A percentile compares a stretch with the other conserved stretches of the same genome.
These are phyloP conservation scores for Neodontobutis hainanensis DNA, from an alignment of 2,113 vertebrate genomes.

Conservation along the genomic window DNA sequence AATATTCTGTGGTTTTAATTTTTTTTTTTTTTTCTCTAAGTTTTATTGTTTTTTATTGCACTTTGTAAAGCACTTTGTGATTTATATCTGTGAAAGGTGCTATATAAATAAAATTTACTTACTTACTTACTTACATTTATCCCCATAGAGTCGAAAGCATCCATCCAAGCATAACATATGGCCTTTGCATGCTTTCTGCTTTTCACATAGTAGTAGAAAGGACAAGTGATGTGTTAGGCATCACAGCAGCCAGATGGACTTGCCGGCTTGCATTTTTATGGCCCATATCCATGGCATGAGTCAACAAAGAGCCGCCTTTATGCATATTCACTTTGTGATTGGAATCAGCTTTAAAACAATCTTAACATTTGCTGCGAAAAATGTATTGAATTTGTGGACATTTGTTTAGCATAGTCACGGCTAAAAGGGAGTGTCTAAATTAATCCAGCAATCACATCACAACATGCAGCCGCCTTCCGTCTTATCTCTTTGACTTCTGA, in stretches of 20 bases:
- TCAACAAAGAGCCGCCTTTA: constrained; percentile 20
- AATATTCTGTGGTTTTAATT: too few species aligned
- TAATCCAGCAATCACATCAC: constrained; percentile 21
- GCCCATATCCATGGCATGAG: constrained; percentile 45
- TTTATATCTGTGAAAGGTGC: too few species aligned
- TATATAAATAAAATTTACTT: too few species aligned
- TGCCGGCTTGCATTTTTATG: constrained; percentile 57
- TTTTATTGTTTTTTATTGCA: too few species aligned
- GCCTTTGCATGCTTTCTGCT: constrained; percentile 45
- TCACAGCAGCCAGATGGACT: constrained; percentile 51
- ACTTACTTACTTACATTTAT: too few species aligned
- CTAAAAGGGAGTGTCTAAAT: constrained; percentile 26
- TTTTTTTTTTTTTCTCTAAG: too few species aligned
- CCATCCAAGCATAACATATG: constrained; percentile 47
- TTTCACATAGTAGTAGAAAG: constrained; percentile 38
- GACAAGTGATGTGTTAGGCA: constrained; percentile 53
- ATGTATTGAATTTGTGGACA: constrained; percentile 1
- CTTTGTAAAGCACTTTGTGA: too few species aligned
- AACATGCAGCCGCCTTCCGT: constrained; percentile 21
- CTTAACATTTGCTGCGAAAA: not conserved
- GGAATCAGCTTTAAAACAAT: constrained; percentile 16
- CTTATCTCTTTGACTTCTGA: constrained; percentile 32
- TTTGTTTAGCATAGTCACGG: constrained; percentile 15
- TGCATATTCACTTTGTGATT: constrained; percentile 3
- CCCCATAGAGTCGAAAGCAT: not conserved